Evolutionary conservation across 2,888 invertebrate genomes (phyloP), one percentile per base, ranked within the genome.

Genomic region (Chrysodeixis includens): DNA sequence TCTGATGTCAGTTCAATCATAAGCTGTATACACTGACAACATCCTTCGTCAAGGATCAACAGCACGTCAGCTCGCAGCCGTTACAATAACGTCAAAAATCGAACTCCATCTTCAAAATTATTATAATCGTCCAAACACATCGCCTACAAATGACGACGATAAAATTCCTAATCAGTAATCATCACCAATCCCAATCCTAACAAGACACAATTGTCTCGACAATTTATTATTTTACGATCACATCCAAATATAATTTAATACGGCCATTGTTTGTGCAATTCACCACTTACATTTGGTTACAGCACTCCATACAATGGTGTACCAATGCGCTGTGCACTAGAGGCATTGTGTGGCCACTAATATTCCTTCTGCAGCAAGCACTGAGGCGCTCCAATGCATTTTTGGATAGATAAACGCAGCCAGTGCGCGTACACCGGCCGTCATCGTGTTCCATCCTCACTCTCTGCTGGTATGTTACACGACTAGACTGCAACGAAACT

Each of bases 401-500:
- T 98, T 96, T 98, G 97, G 97, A 97, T 97, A 90, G 97, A 97
- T 92, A 97, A 97, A 93, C 97, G 97, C 86, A 97, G 97, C 90
- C 97, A 97, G 95, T 97, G 97, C 94, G 97, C 97, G 83, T 97
- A 97, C 92, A 96, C 95, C 87, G 97, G 97, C 86, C 96, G 97
- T 85, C 96, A 96, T 83, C 96, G 96, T 76, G 96, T 97, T 76
- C 97, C 97, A 74, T 96, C 97, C 64, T 96, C 97, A 49, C 88
- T 97, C 78, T 96, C 96, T 72, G 95, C 96, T 78, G 95, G 96
- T 91, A 83, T 79, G 79, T 64, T 20, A 49, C 9, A 49, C 46
- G 9, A n/a, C 20, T 49, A 10, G 46, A 8, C 46, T 20, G 18
- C 20, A 49, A 46, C 35, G 14, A 12, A 35, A 14, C 12, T 12